Conservation (phyloP, 2,113 vertebrate species). For the Eulacestoma nigropectus region DNA sequence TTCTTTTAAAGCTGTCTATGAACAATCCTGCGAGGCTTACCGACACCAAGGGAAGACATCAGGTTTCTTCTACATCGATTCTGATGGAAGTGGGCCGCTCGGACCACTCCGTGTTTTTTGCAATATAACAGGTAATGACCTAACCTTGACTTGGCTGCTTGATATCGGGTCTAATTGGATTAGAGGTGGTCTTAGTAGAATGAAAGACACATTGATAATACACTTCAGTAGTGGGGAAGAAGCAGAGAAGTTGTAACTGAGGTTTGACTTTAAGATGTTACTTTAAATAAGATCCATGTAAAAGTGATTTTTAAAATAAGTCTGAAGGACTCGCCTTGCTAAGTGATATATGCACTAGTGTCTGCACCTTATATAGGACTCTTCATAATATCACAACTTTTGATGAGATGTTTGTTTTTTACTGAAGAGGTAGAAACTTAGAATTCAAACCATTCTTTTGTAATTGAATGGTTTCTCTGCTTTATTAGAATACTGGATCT, state of each 20-base stretch:
- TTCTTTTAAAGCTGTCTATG: constrained; percentile 83
- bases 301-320: not conserved
- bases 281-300: not conserved
- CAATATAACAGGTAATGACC: constrained; percentile 89
- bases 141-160: not conserved
- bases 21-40: constrained; percentile 91
- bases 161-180: not conserved
- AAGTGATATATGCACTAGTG: not conserved
- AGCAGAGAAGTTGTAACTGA: not conserved
- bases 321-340: not conserved
- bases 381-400: not conserved
- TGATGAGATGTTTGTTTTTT: not conserved
- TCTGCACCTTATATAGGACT: not conserved
- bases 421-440: not conserved
- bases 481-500: not conserved
- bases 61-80: constrained; percentile 90
- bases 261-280: not conserved
- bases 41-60: constrained; percentile 86
- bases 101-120: constrained; percentile 87
- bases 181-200: not conserved
- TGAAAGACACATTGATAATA: not conserved
- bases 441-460: not conserved
- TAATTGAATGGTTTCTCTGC: not conserved
- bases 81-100: constrained; percentile 91
- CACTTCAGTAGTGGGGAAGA: not conserved